Conservation (phyloP, 92 coral and sea anemone species). For the Parazoanthus darwini region DNA sequence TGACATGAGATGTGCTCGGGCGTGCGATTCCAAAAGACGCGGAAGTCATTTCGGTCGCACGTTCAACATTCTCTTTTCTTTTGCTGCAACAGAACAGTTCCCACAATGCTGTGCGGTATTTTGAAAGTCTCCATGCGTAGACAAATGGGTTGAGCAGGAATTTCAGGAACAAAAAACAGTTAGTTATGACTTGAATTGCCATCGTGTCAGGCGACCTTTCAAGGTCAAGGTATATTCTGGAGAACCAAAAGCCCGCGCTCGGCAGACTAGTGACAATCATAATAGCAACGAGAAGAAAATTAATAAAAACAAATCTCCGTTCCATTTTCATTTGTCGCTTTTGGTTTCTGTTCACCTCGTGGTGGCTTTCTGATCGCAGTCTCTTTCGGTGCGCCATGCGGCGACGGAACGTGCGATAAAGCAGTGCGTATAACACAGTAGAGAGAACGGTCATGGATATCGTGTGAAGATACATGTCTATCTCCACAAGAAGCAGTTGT, state of each 20-base stretch:
- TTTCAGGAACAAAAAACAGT: neutral
- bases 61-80: neutral
- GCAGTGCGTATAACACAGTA: constrained; percentile 3
- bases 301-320: constrained; percentile 22
- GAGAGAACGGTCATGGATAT: neutral
- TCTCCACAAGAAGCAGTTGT: neutral
- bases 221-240: neutral
- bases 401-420: constrained; percentile 24
- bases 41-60: constrained; percentile 1
- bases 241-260: neutral
- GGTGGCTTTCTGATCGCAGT: constrained; percentile 14
- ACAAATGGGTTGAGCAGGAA: constrained; percentile 32
- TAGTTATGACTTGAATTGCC: neutral
- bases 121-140: constrained; percentile 37
- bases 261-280: constrained; percentile 11
- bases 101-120: constrained; percentile 19
- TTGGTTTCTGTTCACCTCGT: neutral
- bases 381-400: constrained; percentile 6
- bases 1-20: neutral
- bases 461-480: constrained; percentile 18
- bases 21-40: neutral
- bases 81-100: constrained; percentile 13
- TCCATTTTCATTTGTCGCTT: neutral
- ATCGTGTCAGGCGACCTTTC: neutral
- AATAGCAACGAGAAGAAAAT: constrained; percentile 4